phyloP scores from a whole-genome alignment of 2,797 vertebrate species.

The Eleutherodactylus coqui region DNA sequence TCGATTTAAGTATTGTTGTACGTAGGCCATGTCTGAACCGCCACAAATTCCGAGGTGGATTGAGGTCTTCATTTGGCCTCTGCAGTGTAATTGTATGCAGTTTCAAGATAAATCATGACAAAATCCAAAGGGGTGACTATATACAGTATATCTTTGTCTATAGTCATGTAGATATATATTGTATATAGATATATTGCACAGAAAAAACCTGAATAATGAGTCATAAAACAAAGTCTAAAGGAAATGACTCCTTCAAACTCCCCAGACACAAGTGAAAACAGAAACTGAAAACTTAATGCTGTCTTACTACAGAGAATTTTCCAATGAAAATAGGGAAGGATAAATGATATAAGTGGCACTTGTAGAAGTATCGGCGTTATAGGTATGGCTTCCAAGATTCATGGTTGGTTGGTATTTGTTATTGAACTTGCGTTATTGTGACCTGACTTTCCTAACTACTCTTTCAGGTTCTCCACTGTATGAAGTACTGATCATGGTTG shows the following conservation, averaged over 20 bases:
- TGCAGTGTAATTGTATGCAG: too few species aligned
- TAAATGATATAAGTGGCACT: too few species aligned
- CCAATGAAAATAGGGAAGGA: not conserved
- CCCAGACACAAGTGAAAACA: not conserved
- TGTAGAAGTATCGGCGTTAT: not conserved
- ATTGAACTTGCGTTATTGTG: not conserved
- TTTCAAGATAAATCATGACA: too few species aligned
- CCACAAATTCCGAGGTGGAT: too few species aligned
- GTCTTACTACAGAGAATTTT: not conserved
- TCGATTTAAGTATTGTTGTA: too few species aligned
- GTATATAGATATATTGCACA: not conserved
- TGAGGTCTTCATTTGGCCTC: too few species aligned
- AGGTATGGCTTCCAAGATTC: not conserved
- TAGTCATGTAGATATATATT: not conserved
- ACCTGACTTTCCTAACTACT: not conserved
- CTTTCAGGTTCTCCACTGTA: not conserved
- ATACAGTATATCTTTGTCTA: too few species aligned
- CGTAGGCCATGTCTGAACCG: too few species aligned
- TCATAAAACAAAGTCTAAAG: not conserved
- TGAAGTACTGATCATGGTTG: not conserved
- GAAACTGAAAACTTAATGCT: not conserved
- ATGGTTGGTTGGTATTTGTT: not conserved
- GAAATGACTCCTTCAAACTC: constrained; percentile 17
- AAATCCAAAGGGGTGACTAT: too few species aligned
- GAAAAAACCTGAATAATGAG: not conserved